Base-by-base conservation (phyloP, 2,797 vertebrate species). In the Fundulus diaphanus region DNA sequence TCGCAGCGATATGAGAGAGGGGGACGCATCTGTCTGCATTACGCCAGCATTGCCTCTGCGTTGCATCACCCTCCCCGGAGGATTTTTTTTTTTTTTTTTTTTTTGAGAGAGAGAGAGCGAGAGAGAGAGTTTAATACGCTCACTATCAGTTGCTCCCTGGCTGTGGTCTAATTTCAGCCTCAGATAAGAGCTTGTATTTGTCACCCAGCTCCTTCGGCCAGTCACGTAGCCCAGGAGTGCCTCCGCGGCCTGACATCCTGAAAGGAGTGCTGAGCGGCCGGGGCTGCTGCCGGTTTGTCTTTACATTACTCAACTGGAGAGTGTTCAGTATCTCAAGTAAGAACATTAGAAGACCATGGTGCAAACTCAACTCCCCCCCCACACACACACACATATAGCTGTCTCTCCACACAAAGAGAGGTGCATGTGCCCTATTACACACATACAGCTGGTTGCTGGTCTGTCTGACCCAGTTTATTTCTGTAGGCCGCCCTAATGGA, bases 401-500 rank as follows among this genome's bases (percentile, higher is more conserved):
- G 83, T 92, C 88, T 90, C 89, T 87, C 85, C 82, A 91, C 92
- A 93, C 92, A 94, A 92, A 94, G 92, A 90, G 90, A 90, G 82
- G 87, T 79, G 77, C 89, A 87, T 91, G 91, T 90, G 91, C 87
- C 84, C 89, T 90, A 87, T 91, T 90, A 86, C 78, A 87, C 83
- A 88, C 86, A 92, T 86, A 92, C 90, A 92, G 91, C 92, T 91
- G 89, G 90, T 91, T 93, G 92, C 91, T 92, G 89, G 91, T 93
- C 90, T 91, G 89, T 92, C 92, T 94, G 93, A 95, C 94, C 93
- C 92, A 95, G 82, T 94, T 95, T 93, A 91, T 90, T 90, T 92
- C 88, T 92, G 88, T 89, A 90, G 90, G 90, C 91, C 87, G 85
- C 91, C 90, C 87, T 92, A 93, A 94, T 92, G 90, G 90, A 93